Conservation (phyloP, 2,888 invertebrate species). For the Chrysotoxum bicinctum region DNA sequence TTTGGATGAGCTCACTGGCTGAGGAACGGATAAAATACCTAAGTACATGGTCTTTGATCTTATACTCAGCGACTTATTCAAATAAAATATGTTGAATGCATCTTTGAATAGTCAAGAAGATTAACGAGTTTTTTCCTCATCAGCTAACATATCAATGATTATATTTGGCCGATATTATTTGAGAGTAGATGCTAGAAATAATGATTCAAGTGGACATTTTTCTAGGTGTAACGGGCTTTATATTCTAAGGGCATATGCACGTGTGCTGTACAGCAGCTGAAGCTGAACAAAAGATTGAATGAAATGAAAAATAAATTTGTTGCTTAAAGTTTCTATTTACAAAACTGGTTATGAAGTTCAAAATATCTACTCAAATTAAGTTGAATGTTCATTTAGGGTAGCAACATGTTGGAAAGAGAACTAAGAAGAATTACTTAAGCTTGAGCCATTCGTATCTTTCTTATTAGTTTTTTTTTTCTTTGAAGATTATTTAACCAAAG, state of each 20-base stretch:
- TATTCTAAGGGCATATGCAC: not conserved
- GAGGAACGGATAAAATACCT: constrained; percentile 30
- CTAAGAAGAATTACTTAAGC: no score
- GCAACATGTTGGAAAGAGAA: no score
- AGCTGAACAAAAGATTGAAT: not conserved
- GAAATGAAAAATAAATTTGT: not conserved
- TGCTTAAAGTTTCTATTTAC: not conserved
- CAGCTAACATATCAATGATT: constrained; percentile 27
- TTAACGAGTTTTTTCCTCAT: constrained; percentile 61
- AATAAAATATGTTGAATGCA: constrained; percentile 58
- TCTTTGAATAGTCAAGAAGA: constrained; percentile 47
- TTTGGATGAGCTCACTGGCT: constrained; percentile 49
- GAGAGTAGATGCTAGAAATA: constrained; percentile 13
- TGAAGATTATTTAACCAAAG: no score
- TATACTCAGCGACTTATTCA: constrained; percentile 51
- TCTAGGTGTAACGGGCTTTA: not conserved
- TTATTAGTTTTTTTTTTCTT: no score
- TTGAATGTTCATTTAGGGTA: no score
- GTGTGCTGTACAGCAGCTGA: not conserved
- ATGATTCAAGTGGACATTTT: constrained; percentile 27
- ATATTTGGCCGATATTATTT: constrained; percentile 33
- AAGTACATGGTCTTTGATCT: constrained; percentile 52
- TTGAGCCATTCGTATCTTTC: no score
- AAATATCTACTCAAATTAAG: no score
- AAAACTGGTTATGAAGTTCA: no score